These are phyloP conservation scores for Nemotelus nigrinus DNA, from an alignment of 2,888 invertebrate species.

Conservation along the genomic window DNA sequence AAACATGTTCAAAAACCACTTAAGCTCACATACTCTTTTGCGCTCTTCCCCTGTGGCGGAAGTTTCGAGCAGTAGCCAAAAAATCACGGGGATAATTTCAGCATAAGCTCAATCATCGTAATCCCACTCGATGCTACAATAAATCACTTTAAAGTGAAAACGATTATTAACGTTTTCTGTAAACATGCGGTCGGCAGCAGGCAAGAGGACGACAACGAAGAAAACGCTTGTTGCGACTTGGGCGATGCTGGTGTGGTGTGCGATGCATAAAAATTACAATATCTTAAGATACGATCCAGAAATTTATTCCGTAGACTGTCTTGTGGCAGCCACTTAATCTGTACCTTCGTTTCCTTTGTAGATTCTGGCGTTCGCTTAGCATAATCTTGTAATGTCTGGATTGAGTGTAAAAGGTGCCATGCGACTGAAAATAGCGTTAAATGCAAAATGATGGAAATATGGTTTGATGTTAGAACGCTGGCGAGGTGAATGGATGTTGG, in stretches of 20 bases:
- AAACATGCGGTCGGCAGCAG: conserved; percentile 21
- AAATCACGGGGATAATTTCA: conserved; percentile 35
- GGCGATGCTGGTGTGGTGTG: conserved; percentile 4
- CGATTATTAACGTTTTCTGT: conserved; percentile 48
- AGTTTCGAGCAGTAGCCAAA: conserved; percentile 28
- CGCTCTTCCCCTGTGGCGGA: not conserved
- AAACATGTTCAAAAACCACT: conserved; percentile 28
- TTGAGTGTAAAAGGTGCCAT: conserved; percentile 37
- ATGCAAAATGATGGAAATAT: conserved; percentile 41
- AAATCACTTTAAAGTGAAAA: conserved; percentile 47
- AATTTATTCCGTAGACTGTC: conserved; percentile 35
- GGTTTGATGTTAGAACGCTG: conserved; percentile 9
- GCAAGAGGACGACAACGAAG: not conserved
- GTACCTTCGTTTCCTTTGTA: conserved; percentile 36
- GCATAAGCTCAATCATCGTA: conserved; percentile 34
- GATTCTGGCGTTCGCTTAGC: conserved; percentile 37
- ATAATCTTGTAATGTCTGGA: conserved; percentile 40
- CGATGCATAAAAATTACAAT: conserved; percentile 37
- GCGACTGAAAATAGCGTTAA: conserved; percentile 29
- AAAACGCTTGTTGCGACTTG: not conserved
- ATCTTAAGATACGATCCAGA: conserved; percentile 26
- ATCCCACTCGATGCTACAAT: conserved; percentile 40
- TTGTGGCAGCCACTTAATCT: conserved; percentile 43
- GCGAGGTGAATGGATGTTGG: conserved; percentile 1
- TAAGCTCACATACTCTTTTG: conserved; percentile 1